Percentiles rank a stretch among this genome's conserved stretches.
Conservation (phyloP, 2,113 vertebrate species). For the Narcine bancroftii region DNA sequence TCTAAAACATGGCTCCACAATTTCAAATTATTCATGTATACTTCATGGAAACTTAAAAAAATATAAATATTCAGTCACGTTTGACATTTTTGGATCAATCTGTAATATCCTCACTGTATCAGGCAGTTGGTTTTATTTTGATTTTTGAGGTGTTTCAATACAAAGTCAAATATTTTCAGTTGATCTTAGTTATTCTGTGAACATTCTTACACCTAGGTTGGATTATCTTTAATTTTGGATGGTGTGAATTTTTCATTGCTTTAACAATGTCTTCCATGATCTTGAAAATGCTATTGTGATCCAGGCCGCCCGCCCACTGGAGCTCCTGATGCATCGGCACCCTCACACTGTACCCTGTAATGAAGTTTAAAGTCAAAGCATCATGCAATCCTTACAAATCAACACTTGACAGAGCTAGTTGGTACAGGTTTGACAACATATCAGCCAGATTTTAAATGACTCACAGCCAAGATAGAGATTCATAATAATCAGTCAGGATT, state of each 20-base stretch:
- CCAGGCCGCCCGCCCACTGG: too few relatives aligned
- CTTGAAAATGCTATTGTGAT: background rate
- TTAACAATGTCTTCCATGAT: background rate
- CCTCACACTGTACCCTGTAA: too few relatives aligned
- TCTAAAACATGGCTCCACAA: background rate
- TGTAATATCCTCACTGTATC: background rate
- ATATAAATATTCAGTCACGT: too few relatives aligned
- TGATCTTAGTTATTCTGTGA: too few relatives aligned
- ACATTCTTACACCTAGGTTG: background rate
- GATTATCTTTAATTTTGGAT: background rate
- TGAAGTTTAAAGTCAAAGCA: too few relatives aligned
- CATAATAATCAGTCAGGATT: too few relatives aligned
- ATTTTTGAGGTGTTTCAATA: background rate
- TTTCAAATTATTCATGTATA: background rate
- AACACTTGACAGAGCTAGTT: too few relatives aligned
- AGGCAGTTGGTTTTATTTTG: background rate
- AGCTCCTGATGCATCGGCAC: too few relatives aligned
- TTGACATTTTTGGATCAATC: background rate
- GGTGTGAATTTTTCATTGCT: background rate
- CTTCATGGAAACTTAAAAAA: background rate
- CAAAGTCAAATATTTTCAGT: background rate
- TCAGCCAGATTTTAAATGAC: too few relatives aligned
- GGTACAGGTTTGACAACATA: too few relatives aligned
- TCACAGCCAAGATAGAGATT: too few relatives aligned
- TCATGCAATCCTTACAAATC: too few relatives aligned